Percentiles rank a stretch among this genome's conserved stretches.
These are phyloP conservation scores for Camponotus pennsylvanicus DNA, from an alignment of 1,140 invertebrate species.

Conservation along the genomic window DNA sequence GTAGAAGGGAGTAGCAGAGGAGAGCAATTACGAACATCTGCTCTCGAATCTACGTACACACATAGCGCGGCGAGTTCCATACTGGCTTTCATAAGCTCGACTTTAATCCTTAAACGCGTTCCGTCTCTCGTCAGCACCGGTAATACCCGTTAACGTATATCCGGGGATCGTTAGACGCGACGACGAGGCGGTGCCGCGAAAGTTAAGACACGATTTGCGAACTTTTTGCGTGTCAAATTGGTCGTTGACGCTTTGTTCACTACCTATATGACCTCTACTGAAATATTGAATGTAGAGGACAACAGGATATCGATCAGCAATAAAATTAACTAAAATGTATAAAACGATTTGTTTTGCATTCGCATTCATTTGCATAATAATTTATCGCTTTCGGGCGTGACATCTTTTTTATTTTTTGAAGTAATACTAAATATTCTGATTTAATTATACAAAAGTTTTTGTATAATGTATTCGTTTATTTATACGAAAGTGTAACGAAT, in stretches of 20 bases:
- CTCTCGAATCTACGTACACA: conserved; percentile 73
- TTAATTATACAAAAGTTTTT: background rate
- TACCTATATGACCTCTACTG: background rate
- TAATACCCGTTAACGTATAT: conserved; percentile 68
- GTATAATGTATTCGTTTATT: background rate
- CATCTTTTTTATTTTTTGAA: background rate
- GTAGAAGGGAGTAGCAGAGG: conserved; percentile 26
- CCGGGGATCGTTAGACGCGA: conserved; percentile 53
- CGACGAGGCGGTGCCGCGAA: conserved; percentile 24
- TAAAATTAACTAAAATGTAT: conserved; percentile 18
- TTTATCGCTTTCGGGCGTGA: background rate
- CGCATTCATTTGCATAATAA: conserved; percentile 1
- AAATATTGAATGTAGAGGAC: conserved; percentile 14
- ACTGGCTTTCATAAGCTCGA: conserved; percentile 72
- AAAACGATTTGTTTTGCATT: background rate
- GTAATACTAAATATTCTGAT: background rate
- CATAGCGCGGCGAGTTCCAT: conserved; percentile 68
- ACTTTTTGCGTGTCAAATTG: conserved; percentile 60
- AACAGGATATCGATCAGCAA: conserved; percentile 9
- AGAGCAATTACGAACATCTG: conserved; percentile 80
- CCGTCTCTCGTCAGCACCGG: conserved; percentile 64
- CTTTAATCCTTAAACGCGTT: conserved; percentile 76
- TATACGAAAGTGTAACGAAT: background rate
- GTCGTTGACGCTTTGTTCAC: conserved; percentile 41
- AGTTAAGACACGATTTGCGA: conserved; percentile 62